Evolutionary conservation across 2,797 vertebrate genomes (phyloP).

Genomic region (Eulemur coronatus): DNA sequence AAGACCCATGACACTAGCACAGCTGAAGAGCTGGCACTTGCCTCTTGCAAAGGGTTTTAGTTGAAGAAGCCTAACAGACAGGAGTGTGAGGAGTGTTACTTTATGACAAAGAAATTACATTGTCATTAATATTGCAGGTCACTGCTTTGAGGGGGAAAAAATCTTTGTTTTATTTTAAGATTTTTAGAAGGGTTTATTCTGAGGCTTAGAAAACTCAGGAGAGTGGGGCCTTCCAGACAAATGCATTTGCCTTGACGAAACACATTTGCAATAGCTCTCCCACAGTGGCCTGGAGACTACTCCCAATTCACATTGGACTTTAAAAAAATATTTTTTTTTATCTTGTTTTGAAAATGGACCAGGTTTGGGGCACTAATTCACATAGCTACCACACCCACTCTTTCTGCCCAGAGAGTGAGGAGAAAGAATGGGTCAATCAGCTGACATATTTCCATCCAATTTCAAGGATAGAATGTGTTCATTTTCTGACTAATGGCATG

Average conservation of each 20-base stretch:
- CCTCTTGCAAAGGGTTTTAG: slow-evolving; percentile 74
- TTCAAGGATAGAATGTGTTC: slow-evolving; percentile 99
- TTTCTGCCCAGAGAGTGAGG: slow-evolving; percentile 91
- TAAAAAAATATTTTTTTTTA: slow-evolving; percentile 72
- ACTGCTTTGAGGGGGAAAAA: slow-evolving; percentile 79
- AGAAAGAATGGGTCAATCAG: slow-evolving; percentile 97
- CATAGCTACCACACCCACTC: slow-evolving; percentile 90
- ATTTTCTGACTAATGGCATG: slow-evolving; percentile 99
- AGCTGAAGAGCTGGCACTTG: neutral
- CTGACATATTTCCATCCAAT: slow-evolving; percentile 99
- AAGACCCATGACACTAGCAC: rapidly evolving
- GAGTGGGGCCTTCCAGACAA: slow-evolving; percentile 89
- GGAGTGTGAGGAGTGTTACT: slow-evolving; percentile 79
- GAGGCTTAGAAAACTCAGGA: slow-evolving; percentile 94
- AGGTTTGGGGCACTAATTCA: slow-evolving; percentile 89
- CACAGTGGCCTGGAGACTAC: slow-evolving; percentile 95
- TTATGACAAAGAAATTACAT: slow-evolving; percentile 91
- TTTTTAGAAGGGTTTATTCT: slow-evolving; percentile 90
- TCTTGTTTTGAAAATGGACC: slow-evolving; percentile 91
- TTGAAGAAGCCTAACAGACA: slow-evolving; percentile 73
- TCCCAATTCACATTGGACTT: slow-evolving; percentile 90
- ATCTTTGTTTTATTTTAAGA: slow-evolving; percentile 93
- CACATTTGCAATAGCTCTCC: slow-evolving; percentile 94
- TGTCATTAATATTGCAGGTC: slow-evolving; percentile 95
- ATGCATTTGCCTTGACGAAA: slow-evolving; percentile 93